Base-by-base conservation (phyloP, 1,140 invertebrate genomes). In the Trypoxylus dichotomus region DNA sequence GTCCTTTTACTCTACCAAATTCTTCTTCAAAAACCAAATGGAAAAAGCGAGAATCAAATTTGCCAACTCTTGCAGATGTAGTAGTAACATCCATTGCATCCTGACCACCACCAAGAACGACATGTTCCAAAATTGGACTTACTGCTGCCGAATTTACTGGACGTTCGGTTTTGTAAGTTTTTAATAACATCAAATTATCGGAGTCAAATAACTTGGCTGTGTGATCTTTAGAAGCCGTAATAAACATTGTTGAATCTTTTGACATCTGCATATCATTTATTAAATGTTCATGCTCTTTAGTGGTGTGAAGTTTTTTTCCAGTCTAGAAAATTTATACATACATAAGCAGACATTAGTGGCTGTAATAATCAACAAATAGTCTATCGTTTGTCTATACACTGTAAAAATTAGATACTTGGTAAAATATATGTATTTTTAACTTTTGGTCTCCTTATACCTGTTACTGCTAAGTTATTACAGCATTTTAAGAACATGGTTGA, bases 11-110 rank as follows among this genome's bases (percentile, higher is more conserved):
- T 76, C 97, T 89, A 0, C 94, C 98, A 88, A 99, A 99, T 88
- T 99, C 98, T 88, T 99, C 98, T 89, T 99, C 98, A 86, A 98
- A 99, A n/a, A 99, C 93, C 63, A 99, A 87, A 88, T 99, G 98
- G 91, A 96, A 99, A 87, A 99, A 98, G 68, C 97, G 90, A 3
- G 98, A 97, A 87, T 99, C 98, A 85, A 99, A 99, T 89, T 99
- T 99, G 27, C 98, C 98, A 77, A 96, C 92, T 81, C 95, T 91
- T 0, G 97, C 93, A 0, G 96, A 97, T 0, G 98, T 99, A 6
- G 97, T 99, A 42, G 98, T 99, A 74, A 99, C 98, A 85, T 98
- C 96, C 95, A 98, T 98, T 78, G 97, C 98, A 88, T 99, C 97
- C 89, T 99, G 97, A 85, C 98, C 98, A 87, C 97, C 97, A 78